Evolutionary conservation across 37 sponge, comb jelly and placozoan species (phyloP).

Genomic region (Cliona cf. orientalis): DNA sequence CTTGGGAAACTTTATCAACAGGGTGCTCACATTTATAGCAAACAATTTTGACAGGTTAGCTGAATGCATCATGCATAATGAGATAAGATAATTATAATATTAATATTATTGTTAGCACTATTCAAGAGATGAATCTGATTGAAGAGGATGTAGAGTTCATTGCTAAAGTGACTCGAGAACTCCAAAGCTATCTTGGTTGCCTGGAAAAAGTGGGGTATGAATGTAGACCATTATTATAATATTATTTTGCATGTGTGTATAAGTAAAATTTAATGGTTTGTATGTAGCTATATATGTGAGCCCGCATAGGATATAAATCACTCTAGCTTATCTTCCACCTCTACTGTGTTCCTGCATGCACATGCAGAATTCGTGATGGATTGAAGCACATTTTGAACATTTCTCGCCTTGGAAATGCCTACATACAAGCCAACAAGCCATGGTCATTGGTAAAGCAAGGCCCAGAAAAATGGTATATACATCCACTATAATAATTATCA

Average conservation of each 20-base stretch:
- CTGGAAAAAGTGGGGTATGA: slow-evolving; percentile 78
- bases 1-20: slow-evolving; percentile 95
- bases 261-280: background rate
- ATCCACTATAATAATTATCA: too few relatives aligned
- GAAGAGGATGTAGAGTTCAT: slow-evolving; percentile 75
- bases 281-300: too few relatives aligned
- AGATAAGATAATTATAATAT: too few relatives aligned
- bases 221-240: background rate
- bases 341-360: too few relatives aligned
- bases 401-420: slow-evolving; percentile 92
- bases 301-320: too few relatives aligned
- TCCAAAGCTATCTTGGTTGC: slow-evolving; percentile 64
- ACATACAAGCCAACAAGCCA: slow-evolving; percentile 88
- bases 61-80: too few relatives aligned
- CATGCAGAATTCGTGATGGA: slow-evolving; percentile 87
- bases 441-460: slow-evolving; percentile 90
- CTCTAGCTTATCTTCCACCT: too few relatives aligned
- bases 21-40: slow-evolving; percentile 74
- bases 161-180: slow-evolving; percentile 75
- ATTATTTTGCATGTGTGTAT: background rate
- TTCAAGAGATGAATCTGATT: slow-evolving; percentile 55
- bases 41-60: slow-evolving; percentile 54
- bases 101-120: slow-evolving; percentile 5
- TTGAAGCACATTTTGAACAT: slow-evolving; percentile 82
- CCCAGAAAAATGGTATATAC: slow-evolving; percentile 62